Percentiles rank a stretch among this genome's conserved stretches.
Conservation (phyloP, 2,888 invertebrate species). For the Agrochola macilenta region DNA sequence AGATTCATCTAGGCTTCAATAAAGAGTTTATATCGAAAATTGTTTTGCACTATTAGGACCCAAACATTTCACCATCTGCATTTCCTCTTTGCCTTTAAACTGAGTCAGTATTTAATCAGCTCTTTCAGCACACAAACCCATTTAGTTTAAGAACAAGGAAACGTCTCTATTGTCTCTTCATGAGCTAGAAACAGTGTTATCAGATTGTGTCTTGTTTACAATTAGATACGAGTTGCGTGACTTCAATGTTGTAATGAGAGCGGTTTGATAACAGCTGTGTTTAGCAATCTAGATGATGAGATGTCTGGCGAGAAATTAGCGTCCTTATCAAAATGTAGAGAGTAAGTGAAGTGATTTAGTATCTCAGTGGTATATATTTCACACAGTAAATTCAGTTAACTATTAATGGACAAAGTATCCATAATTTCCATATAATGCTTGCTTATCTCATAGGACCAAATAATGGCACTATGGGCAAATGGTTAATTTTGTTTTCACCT, state of each 20-base stretch:
- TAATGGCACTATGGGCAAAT: background rate
- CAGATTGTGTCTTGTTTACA: slow-evolving; percentile 57
- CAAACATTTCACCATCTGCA: background rate
- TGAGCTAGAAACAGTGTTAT: slow-evolving; percentile 54
- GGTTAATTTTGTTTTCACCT: background rate
- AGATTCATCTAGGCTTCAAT: background rate
- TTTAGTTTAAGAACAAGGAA: slow-evolving; percentile 50
- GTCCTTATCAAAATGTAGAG: background rate
- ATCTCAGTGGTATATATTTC: background rate
- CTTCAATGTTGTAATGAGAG: slow-evolving; percentile 42
- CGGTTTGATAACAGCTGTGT: slow-evolving; percentile 47
- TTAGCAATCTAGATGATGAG: slow-evolving; percentile 32
- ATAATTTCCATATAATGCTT: background rate
- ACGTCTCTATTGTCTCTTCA: slow-evolving; percentile 23
- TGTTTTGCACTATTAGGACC: background rate
- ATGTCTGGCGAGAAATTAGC: slow-evolving; percentile 16
- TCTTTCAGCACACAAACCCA: slow-evolving; percentile 37
- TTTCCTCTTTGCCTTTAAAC: background rate
- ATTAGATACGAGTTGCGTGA: slow-evolving; percentile 63
- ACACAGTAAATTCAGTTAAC: background rate
- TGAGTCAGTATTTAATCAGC: slow-evolving; percentile 27
- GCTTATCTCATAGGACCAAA: background rate
- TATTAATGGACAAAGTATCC: background rate
- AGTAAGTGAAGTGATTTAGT: background rate
- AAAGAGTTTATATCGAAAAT: background rate